These are phyloP conservation scores for Mythimna pallens DNA, from an alignment of 2,888 invertebrate genomes.

Conservation along the genomic window DNA sequence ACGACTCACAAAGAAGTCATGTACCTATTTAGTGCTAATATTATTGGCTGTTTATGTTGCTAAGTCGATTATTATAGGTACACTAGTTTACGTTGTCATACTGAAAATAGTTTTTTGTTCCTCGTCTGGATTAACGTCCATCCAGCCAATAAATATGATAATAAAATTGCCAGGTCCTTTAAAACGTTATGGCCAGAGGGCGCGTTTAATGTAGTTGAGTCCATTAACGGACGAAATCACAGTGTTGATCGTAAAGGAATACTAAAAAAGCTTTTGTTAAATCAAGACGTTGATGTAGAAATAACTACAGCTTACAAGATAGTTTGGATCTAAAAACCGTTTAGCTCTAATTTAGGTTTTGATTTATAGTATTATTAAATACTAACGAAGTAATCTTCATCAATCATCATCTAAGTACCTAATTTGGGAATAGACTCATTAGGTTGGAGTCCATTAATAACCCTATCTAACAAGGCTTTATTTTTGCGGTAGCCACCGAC, in stretches of 20 bases:
- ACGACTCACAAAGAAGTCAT: not conserved
- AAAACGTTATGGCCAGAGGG: constrained; percentile 27
- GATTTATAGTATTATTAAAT: constrained; percentile 38
- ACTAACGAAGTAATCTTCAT: constrained; percentile 20
- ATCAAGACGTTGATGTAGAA: not conserved
- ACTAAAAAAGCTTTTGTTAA: constrained; percentile 1
- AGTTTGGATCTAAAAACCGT: constrained; percentile 8
- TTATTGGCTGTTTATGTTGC: not conserved
- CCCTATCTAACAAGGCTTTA: constrained; percentile 2
- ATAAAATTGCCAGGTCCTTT: constrained; percentile 36
- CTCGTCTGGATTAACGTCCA: not conserved
- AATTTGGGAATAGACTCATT: constrained; percentile 28
- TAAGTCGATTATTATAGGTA: not conserved
- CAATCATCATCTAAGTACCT: constrained; percentile 31
- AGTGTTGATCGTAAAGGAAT: constrained; percentile 9
- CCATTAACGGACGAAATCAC: constrained; percentile 34
- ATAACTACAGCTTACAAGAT: not conserved
- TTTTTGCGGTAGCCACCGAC: constrained; percentile 22
- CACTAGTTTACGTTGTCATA: not conserved
- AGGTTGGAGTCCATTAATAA: constrained; percentile 20
- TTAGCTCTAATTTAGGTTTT: constrained; percentile 8
- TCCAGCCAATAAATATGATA: not conserved
- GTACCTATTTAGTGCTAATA: not conserved
- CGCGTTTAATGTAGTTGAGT: constrained; percentile 15
- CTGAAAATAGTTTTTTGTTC: not conserved